These are phyloP conservation scores for Sphenodon punctatus DNA, from an alignment of 2,797 vertebrate species.

Conservation along the genomic window DNA sequence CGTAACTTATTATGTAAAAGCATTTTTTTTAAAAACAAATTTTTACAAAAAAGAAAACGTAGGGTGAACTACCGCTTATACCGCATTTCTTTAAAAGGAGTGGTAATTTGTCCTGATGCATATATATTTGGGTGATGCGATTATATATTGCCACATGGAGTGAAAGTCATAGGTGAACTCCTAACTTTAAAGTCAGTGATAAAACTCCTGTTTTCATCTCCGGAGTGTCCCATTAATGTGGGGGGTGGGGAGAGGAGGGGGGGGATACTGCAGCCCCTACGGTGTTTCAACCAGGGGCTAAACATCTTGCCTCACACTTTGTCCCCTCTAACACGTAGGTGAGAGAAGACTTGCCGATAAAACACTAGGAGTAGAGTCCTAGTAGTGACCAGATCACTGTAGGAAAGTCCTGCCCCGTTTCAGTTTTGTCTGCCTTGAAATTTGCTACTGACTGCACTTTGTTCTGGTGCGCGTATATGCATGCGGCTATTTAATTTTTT, in stretches of 20 bases:
- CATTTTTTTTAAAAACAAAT: not conserved
- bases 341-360: not conserved
- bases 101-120: conserved; percentile 44
- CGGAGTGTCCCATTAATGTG: too few species aligned
- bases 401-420: not conserved
- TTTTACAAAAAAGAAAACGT: not conserved
- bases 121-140: too few species aligned
- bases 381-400: not conserved
- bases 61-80: conserved; percentile 36
- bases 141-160: too few species aligned
- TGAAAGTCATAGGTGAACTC: conserved; percentile 41
- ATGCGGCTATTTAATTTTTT: not conserved
- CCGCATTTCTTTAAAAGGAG: conserved; percentile 19
- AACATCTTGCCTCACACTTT: conserved; percentile 15
- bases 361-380: not conserved
- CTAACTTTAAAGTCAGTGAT: too few species aligned
- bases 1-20: too few species aligned
- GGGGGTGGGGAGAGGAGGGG: too few species aligned
- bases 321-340: not conserved
- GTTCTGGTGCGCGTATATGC: not conserved
- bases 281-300: too few species aligned
- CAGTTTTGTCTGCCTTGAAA: not conserved
- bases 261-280: too few species aligned
- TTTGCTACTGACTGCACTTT: not conserved
- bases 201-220: too few species aligned